Evolutionary conservation across 2,797 vertebrate species (phyloP).

Genomic region (Anguilla megastoma): DNA sequence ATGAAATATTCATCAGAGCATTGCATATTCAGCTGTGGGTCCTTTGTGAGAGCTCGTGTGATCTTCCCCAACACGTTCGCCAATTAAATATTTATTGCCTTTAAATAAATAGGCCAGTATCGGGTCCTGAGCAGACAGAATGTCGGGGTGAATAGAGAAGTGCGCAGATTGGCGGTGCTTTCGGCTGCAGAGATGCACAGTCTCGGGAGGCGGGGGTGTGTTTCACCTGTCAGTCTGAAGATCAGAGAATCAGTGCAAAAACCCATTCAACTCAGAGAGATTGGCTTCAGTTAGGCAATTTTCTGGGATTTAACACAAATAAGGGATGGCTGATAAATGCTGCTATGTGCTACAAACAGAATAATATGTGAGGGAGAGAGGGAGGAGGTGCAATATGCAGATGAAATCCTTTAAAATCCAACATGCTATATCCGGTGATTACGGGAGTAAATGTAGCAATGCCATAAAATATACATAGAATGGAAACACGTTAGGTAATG

Average conservation of each 20-base stretch:
- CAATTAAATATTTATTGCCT: constrained; percentile 80
- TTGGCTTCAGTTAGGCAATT: constrained; percentile 48
- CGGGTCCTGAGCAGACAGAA: constrained; percentile 45
- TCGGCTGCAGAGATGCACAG: constrained; percentile 62
- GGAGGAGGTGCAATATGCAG: not conserved
- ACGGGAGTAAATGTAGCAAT: not conserved
- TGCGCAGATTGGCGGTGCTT: constrained; percentile 49
- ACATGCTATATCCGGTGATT: not conserved
- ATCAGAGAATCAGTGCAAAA: constrained; percentile 62
- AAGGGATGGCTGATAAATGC: not conserved
- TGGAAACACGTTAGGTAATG: not conserved
- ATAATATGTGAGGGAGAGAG: not conserved
- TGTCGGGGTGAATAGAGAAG: constrained; percentile 34
- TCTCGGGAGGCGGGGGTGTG: constrained; percentile 54
- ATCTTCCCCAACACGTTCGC: constrained; percentile 76
- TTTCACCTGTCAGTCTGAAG: constrained; percentile 64
- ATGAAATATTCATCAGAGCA: constrained; percentile 79
- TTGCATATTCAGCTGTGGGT: constrained; percentile 77
- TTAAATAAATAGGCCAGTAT: constrained; percentile 76
- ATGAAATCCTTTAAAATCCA: not conserved
- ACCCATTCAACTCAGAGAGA: constrained; percentile 59
- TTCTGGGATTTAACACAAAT: constrained; percentile 8
- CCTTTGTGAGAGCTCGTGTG: constrained; percentile 77
- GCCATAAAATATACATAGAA: not conserved
- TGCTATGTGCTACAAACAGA: too few species aligned